Evolutionary conservation across 2,113 vertebrate genomes (phyloP).

Genomic region (Notarius lentiginosus): DNA sequence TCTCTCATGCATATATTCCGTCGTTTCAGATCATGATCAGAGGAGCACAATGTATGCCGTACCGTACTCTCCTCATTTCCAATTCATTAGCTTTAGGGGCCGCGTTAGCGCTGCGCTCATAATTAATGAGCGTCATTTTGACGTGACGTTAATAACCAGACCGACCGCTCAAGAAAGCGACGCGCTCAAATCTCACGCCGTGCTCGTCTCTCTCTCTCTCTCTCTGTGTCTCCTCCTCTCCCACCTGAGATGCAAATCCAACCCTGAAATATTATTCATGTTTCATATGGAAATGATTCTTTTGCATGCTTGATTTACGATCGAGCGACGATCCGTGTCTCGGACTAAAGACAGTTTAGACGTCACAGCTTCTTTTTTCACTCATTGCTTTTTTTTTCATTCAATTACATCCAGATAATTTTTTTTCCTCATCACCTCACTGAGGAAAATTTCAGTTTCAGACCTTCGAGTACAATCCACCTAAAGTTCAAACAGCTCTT

Average conservation of each 20-base stretch:
- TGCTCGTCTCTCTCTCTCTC: background rate
- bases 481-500: background rate
- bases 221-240: background rate
- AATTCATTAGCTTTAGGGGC: conserved; percentile 49
- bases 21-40: conserved; percentile 46
- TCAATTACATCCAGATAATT: background rate
- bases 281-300: conserved; percentile 40
- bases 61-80: conserved; percentile 44
- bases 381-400: background rate
- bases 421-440: background rate
- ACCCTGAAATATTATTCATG: conserved; percentile 10
- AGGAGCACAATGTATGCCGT: conserved; percentile 43
- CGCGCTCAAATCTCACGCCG: conserved; percentile 16
- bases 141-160: conserved; percentile 43
- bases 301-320: conserved; percentile 29
- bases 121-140: conserved; percentile 50
- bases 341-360: background rate
- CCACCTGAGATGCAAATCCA: conserved; percentile 34
- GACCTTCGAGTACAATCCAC: background rate
- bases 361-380: background rate
- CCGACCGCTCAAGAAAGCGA: conserved; percentile 23
- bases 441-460: background rate
- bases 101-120: conserved; percentile 35
- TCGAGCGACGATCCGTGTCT: background rate
- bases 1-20: conserved; percentile 50